Evolutionary conservation across 2,888 invertebrate genomes (phyloP), one percentile per base, ranked within the genome.

Genomic region (Koerneria pararmatus): DNA sequence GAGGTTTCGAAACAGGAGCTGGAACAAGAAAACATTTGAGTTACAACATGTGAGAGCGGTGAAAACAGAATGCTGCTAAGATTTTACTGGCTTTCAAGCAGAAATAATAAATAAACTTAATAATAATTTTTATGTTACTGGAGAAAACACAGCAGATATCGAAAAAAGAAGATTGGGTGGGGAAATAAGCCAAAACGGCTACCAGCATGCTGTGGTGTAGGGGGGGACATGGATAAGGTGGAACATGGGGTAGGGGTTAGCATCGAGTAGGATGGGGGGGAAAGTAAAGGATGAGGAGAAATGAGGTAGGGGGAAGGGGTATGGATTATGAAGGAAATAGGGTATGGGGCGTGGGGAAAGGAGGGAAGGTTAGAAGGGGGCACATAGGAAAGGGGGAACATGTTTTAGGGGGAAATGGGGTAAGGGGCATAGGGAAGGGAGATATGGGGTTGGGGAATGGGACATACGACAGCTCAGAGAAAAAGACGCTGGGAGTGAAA

Each of bases 341-440:
- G 0, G 24, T 34, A 48, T 31, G 49, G 60, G 37, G 32, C 46
- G 49, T 32, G 37, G 49, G 37, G 48, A 48, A 60, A 46, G 49
- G 46, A n/a, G 3, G 27, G 8, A 34, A 24, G 34, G 48, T 60
- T 60, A 46, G 48, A 60, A 37, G 37, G 31, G 32, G 48, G 31
- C 60, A 49, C 46, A 46, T 46, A 49, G 48, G 32, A 24, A 24
- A 32, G 15, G 34, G 22, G 24, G 22, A 37, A 15, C 5, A 6
- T 22, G 51, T 22, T 8, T 8, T 6, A 51, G 51, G n/a, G 6
- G n/a, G 51, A n/a, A 24, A 51, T n/a, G 19, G 29, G 29, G n/a
- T 3, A 24, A 32, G 48, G 37, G 31, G 8, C 32, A 2, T 46
- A 1, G 60, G 27, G 48, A 32, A 34, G 22, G 32, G 48, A 34